A percentile compares a stretch with the other conserved stretches of the same genome.
Conservation (phyloP, 2,888 invertebrate genomes). For the Scotopteryx bipunctaria region DNA sequence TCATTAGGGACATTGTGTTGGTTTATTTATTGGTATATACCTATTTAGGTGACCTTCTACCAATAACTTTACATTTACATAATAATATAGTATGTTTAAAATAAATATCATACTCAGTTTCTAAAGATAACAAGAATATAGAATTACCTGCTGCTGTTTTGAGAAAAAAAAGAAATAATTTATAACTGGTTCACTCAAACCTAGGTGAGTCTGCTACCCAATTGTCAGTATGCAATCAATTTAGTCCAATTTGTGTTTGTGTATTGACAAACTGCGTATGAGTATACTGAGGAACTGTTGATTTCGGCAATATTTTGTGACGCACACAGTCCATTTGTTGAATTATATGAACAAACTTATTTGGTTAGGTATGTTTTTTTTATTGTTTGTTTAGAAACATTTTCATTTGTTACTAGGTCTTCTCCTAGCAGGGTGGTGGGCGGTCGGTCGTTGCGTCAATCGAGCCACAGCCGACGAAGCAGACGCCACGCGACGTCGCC, state of each 20-base stretch:
- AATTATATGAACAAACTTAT: background rate
- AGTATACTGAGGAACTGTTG: background rate
- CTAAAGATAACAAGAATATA: too few species aligned
- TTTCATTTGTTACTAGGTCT: conserved; percentile 60
- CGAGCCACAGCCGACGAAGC: conserved; percentile 69
- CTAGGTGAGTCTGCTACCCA: conserved; percentile 13
- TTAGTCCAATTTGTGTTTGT: conserved; percentile 26
- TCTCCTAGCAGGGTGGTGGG: conserved; percentile 84
- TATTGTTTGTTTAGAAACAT: conserved; percentile 4
- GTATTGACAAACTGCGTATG: conserved; percentile 9
- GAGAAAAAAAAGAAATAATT: background rate
- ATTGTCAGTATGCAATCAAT: conserved; percentile 21
- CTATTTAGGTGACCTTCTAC: too few species aligned
- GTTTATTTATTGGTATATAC: background rate
- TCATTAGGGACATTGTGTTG: background rate
- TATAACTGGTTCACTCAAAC: background rate
- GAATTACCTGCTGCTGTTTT: too few species aligned
- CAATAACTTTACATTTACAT: too few species aligned
- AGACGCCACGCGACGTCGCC: conserved; percentile 73
- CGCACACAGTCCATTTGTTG: background rate
- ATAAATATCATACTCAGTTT: too few species aligned
- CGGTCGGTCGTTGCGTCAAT: conserved; percentile 81
- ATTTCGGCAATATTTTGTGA: background rate
- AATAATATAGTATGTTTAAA: too few species aligned
- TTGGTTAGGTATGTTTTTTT: background rate